A percentile compares a stretch with the other conserved stretches of the same genome.
These are phyloP conservation scores for Prietella phreatophila DNA, from an alignment of 2,113 vertebrate species.

Conservation along the genomic window DNA sequence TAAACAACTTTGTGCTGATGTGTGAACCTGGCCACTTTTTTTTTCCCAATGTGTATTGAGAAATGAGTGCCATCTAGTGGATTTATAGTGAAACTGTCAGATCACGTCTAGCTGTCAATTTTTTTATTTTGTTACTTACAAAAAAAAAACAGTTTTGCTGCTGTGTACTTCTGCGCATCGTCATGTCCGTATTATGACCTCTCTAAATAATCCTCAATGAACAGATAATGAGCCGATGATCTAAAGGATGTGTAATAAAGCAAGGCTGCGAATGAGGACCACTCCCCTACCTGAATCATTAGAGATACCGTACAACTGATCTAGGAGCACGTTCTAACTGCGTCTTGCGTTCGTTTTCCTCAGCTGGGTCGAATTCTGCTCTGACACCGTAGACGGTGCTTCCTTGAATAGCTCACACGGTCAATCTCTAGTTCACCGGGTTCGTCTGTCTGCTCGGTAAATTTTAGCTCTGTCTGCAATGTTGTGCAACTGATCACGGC, in stretches of 20 bases:
- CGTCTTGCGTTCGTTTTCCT: not conserved
- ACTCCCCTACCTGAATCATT: not conserved
- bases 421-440: not conserved
- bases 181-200: not conserved
- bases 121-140: too few relatives aligned
- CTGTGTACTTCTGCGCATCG: not conserved
- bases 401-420: constrained; percentile 13
- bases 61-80: constrained; percentile 43
- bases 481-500: constrained; percentile 2
- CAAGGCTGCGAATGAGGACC: not conserved
- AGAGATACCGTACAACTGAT: not conserved
- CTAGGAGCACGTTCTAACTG: not conserved
- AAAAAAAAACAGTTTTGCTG: not conserved
- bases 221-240: not conserved
- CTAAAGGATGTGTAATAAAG: not conserved
- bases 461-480: constrained; percentile 10
- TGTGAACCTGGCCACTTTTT: not conserved
- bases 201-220: not conserved
- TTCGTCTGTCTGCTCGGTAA: not conserved
- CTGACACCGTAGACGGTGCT: not conserved
- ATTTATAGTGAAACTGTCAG: not conserved
- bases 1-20: not conserved
- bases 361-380: not conserved
- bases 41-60: not conserved
- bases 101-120: not conserved